Percentiles rank a stretch among this genome's conserved stretches.
phyloP scores from a whole-genome alignment of 2,113 vertebrate genomes.

The Calypte anna region DNA sequence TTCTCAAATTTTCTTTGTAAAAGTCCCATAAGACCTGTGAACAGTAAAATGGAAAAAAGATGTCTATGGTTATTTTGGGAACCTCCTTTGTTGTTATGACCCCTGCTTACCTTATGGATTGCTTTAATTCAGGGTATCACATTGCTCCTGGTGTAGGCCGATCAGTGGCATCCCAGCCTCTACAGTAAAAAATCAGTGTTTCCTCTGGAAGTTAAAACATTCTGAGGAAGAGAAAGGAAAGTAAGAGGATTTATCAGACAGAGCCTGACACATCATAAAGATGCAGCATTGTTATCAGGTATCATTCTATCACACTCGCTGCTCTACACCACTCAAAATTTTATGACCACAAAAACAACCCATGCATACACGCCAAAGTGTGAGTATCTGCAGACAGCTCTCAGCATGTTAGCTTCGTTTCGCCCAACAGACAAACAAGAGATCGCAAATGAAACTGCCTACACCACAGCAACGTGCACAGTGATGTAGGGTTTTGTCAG shows the following conservation, averaged over 20 bases:
- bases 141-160: neutral
- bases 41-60: neutral
- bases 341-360: conserved; percentile 70
- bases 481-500: conserved; percentile 43
- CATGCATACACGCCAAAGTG: conserved; percentile 52
- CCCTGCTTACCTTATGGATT: neutral
- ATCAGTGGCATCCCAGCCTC: neutral
- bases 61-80: neutral
- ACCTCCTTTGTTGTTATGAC: neutral
- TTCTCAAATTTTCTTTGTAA: neutral
- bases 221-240: conserved; percentile 56
- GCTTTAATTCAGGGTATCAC: neutral
- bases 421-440: conserved; percentile 63
- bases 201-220: conserved; percentile 58
- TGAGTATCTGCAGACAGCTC: conserved; percentile 68
- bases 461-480: conserved; percentile 17
- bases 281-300: conserved; percentile 70
- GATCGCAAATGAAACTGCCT: conserved; percentile 68
- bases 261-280: conserved; percentile 56
- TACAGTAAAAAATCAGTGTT: conserved; percentile 17
- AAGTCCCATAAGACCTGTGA: neutral
- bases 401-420: conserved; percentile 67
- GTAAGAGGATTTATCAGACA: conserved; percentile 58
- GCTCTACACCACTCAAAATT: conserved; percentile 66
- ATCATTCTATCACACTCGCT: conserved; percentile 62